Percentiles rank a stretch among this genome's conserved stretches.
These are phyloP conservation scores for Macrosiphum euphorbiae DNA, from an alignment of 2,888 invertebrate genomes.

Conservation along the genomic window DNA sequence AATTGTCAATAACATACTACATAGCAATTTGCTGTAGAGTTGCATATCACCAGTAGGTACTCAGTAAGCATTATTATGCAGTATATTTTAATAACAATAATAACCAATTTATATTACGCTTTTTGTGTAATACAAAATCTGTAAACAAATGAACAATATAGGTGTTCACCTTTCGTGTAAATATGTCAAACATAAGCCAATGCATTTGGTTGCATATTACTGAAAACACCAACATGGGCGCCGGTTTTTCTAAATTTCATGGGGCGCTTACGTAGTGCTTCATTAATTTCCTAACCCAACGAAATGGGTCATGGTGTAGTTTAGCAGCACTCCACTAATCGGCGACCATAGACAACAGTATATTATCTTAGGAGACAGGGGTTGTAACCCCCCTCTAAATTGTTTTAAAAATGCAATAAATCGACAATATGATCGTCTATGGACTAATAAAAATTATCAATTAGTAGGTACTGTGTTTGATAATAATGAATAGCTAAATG, in stretches of 20 bases:
- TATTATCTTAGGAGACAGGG: background rate
- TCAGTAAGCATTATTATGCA: background rate
- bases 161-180: background rate
- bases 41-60: background rate
- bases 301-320: too few species aligned
- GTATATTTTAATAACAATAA: background rate
- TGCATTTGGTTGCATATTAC: background rate
- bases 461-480: background rate
- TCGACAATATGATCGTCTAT: background rate
- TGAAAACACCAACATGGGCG: background rate
- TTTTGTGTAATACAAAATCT: background rate
- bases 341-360: too few species aligned
- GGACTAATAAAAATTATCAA: background rate
- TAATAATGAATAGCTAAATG: background rate
- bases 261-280: too few species aligned
- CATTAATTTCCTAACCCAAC: too few species aligned
- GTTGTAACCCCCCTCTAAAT: background rate
- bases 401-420: background rate
- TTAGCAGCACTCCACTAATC: too few species aligned
- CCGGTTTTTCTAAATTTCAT: too few species aligned
- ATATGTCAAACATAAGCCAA: background rate
- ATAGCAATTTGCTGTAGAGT: background rate
- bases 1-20: background rate
- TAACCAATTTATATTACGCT: background rate
- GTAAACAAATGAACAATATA: background rate